phyloP scores from a whole-genome alignment of 2,888 invertebrate genomes.

The Drosophila histrio region DNA sequence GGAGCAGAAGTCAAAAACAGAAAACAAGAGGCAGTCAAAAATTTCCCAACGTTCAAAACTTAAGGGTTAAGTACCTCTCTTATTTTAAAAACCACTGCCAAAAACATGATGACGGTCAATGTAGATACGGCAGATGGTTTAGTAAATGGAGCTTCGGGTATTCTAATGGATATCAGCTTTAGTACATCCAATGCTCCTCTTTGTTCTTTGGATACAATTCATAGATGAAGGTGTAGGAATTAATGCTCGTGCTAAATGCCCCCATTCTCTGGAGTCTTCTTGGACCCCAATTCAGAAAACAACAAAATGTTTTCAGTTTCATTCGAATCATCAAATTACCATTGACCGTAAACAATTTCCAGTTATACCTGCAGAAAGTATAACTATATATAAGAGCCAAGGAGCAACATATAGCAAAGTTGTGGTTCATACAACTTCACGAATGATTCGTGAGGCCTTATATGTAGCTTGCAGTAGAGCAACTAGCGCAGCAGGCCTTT shows the following conservation, averaged over 20 bases:
- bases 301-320: background rate
- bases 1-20: too few relatives aligned
- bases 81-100: too few relatives aligned
- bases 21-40: background rate
- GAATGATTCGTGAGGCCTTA: too few relatives aligned
- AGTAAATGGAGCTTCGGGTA: background rate
- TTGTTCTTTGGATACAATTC: too few relatives aligned
- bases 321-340: background rate
- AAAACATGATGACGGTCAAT: too few relatives aligned
- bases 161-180: background rate
- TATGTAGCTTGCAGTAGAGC: too few relatives aligned
- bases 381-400: background rate
- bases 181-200: background rate
- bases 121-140: too few relatives aligned
- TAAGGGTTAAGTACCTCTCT: background rate
- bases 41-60: background rate
- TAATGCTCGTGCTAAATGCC: background rate
- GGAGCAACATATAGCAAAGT: background rate
- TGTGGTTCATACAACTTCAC: background rate
- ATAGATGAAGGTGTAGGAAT: too few relatives aligned
- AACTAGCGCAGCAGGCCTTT: too few relatives aligned
- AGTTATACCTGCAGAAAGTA: too few relatives aligned
- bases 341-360: background rate
- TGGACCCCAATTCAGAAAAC: background rate
- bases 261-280: background rate